Evolutionary conservation across 2,797 vertebrate species (phyloP).

Genomic region (Nasua narica): DNA sequence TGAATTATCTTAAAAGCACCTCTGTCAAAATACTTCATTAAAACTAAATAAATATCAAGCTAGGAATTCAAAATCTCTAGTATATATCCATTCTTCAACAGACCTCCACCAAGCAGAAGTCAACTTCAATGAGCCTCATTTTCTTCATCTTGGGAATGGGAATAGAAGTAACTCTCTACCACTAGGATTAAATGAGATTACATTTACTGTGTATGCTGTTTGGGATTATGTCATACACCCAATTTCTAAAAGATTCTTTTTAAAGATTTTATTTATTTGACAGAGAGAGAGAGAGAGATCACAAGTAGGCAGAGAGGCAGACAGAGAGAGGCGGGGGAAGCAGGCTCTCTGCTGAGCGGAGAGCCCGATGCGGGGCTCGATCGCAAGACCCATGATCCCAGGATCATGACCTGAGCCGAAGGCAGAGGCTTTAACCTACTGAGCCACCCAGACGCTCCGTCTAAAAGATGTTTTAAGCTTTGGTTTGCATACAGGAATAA

Average conservation of each 20-base stretch:
- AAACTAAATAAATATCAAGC: not conserved
- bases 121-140: not conserved
- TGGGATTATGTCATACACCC: not conserved
- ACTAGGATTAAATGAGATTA: not conserved
- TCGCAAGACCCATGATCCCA: no score
- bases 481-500: not conserved
- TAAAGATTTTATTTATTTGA: no score
- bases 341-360: no score
- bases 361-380: no score
- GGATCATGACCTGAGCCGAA: no score
- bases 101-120: not conserved
- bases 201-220: not conserved
- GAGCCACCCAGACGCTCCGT: no score
- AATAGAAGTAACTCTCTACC: not conserved
- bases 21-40: not conserved
- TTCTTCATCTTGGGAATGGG: not conserved
- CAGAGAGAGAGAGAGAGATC: no score
- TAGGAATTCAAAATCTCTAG: not conserved
- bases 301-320: no score
- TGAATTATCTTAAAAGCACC: conserved; percentile 8
- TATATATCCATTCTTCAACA: not conserved
- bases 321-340: no score
- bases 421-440: no score
- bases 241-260: no score
- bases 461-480: not conserved